phyloP scores from a whole-genome alignment of 2,797 vertebrate species.

The Lindbergichthys nudifrons region DNA sequence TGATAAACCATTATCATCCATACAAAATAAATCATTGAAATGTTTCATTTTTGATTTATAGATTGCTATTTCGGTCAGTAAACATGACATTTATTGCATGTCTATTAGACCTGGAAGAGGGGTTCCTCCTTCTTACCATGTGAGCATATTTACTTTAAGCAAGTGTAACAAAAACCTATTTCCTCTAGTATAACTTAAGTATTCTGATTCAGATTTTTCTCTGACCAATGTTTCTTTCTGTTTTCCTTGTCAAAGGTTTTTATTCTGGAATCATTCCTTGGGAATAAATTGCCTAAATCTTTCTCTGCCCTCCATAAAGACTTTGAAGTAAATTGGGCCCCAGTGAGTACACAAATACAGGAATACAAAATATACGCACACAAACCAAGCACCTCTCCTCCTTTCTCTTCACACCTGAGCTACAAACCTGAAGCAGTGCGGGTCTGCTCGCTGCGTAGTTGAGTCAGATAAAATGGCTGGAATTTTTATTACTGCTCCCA shows the following conservation, averaged over 20 bases:
- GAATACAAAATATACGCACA: constrained; percentile 21
- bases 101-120: neutral
- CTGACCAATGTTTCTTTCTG: neutral
- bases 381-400: constrained; percentile 35
- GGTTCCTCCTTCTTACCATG: neutral
- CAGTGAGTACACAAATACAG: neutral
- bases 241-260: neutral
- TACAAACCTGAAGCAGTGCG: constrained; percentile 33
- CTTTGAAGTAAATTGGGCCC: neutral
- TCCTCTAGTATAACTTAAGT: too few relatives aligned
- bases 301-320: neutral
- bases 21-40: neutral
- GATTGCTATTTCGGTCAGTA: neutral
- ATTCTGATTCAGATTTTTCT: neutral
- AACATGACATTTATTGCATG: neutral
- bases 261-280: neutral
- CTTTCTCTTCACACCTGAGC: constrained; percentile 54
- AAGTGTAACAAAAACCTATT: too few relatives aligned
- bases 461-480: constrained; percentile 51
- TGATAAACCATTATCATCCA: too few relatives aligned
- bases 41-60: neutral
- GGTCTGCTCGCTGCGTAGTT: constrained; percentile 40
- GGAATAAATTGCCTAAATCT: neutral
- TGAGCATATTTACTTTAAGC: too few relatives aligned
- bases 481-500: constrained; percentile 70